Conservation (phyloP, 2,888 invertebrate species). For the Aleiodes leptofemur region DNA sequence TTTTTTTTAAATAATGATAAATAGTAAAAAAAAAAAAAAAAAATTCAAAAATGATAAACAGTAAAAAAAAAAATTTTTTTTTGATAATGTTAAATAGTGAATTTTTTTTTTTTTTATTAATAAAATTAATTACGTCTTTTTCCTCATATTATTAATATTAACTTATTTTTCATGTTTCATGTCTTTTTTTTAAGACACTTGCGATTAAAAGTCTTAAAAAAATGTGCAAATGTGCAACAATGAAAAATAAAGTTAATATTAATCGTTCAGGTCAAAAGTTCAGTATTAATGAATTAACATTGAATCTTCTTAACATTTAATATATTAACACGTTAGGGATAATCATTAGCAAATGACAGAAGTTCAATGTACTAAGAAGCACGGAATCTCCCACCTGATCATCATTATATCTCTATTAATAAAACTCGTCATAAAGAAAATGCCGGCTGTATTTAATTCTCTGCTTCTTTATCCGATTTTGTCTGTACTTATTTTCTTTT, state of each 20-base stretch:
- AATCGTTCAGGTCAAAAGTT: not conserved
- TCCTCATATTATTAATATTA: too few species aligned
- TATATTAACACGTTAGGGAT: slow-evolving; percentile 22
- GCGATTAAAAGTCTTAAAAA: too few species aligned
- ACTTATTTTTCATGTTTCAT: too few species aligned
- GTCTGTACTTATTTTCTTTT: not conserved
- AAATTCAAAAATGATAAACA: too few species aligned
- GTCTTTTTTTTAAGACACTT: too few species aligned
- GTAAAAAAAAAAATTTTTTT: too few species aligned
- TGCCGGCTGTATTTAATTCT: slow-evolving; percentile 26
- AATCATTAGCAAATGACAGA: slow-evolving; percentile 44
- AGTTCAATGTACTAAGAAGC: slow-evolving; percentile 61
- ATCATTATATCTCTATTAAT: slow-evolving; percentile 65
- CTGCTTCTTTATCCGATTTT: not conserved
- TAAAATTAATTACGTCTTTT: too few species aligned
- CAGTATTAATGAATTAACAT: slow-evolving; percentile 10
- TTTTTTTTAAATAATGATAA: not conserved
- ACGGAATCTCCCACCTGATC: slow-evolving; percentile 61
- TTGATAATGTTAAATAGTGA: too few species aligned
- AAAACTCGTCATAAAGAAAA: slow-evolving; percentile 55
- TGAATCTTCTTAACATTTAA: not conserved
- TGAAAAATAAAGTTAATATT: slow-evolving; percentile 9
- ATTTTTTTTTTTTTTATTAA: too few species aligned
- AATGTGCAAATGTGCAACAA: not conserved
- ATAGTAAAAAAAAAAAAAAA: slow-evolving; percentile 10